These are phyloP conservation scores for Brachionus asplanchnoidis DNA, from an alignment of 1,140 invertebrate genomes.

Conservation along the genomic window DNA sequence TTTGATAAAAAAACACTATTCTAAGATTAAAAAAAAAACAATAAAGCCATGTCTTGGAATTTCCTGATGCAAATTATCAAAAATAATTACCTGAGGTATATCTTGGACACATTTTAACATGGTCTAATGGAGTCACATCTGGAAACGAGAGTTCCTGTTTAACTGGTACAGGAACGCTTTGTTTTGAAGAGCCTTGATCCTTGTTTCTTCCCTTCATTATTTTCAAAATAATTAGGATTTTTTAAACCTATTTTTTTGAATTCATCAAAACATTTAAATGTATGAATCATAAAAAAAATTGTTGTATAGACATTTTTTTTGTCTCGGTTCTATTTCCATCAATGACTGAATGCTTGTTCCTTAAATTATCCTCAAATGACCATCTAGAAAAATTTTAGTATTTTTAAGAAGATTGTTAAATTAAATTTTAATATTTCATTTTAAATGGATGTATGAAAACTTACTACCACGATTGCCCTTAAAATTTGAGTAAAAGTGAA, in stretches of 20 bases:
- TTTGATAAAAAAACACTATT: no score
- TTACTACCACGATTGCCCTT: no score
- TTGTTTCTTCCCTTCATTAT: slow-evolving; percentile 27
- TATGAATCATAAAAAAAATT: neutral
- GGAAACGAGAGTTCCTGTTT: slow-evolving; percentile 50
- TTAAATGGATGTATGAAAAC: no score
- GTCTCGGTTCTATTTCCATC: neutral
- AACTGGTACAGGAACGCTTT: neutral
- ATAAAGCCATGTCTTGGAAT: no score
- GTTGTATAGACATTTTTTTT: neutral
- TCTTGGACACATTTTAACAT: slow-evolving; percentile 51
- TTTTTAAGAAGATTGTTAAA: neutral
- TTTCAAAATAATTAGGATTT: neutral
- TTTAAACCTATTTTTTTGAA: neutral
- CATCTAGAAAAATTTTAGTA: no score
- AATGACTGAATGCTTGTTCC: neutral
- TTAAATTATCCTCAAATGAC: neutral
- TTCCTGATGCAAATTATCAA: no score
- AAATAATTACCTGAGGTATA: slow-evolving; percentile 50
- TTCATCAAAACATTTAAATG: neutral
- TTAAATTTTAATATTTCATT: no score
- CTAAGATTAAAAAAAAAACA: no score
- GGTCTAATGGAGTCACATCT: slow-evolving; percentile 55
- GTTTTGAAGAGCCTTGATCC: neutral
- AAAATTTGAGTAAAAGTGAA: neutral